Conservation (phyloP, 2,797 vertebrate genomes). For the Lophotriccus pileatus region DNA sequence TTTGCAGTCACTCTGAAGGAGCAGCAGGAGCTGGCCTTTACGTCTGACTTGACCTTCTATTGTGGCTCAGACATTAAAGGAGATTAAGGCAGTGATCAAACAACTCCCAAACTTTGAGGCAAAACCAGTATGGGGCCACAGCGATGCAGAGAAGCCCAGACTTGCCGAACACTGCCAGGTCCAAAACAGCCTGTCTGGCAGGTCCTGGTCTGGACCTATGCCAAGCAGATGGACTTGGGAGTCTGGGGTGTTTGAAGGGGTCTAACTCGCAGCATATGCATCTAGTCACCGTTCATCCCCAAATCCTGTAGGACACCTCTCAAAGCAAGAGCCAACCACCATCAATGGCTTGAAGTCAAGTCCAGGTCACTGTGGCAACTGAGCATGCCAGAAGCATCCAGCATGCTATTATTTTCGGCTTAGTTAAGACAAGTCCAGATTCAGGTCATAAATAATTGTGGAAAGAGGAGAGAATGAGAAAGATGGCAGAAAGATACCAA, state of each 20-base stretch:
- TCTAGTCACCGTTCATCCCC: background rate
- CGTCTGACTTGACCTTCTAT: conserved; percentile 70
- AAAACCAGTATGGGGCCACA: background rate
- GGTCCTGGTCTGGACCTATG: background rate
- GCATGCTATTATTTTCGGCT: background rate
- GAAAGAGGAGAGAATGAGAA: background rate
- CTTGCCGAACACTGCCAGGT: background rate
- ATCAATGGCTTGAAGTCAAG: background rate
- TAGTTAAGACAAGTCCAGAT: background rate
- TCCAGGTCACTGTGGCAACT: background rate
- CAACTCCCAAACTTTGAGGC: background rate
- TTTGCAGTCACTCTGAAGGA: background rate
- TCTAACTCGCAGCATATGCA: background rate
- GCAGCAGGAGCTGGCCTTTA: background rate
- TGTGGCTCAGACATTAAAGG: conserved; percentile 27
- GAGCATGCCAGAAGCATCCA: background rate
- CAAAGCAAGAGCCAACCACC: background rate
- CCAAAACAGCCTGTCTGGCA: background rate
- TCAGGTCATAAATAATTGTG: background rate
- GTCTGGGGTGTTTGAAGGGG: background rate
- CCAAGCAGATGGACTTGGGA: background rate
- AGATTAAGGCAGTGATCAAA: conserved; percentile 19
- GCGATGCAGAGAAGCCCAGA: background rate
- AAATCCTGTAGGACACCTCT: background rate
- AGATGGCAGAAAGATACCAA: background rate